Percentiles rank a stretch among this genome's conserved stretches.
These are phyloP conservation scores for Tachycineta bicolor DNA, from an alignment of 2,113 vertebrate species.

Conservation along the genomic window DNA sequence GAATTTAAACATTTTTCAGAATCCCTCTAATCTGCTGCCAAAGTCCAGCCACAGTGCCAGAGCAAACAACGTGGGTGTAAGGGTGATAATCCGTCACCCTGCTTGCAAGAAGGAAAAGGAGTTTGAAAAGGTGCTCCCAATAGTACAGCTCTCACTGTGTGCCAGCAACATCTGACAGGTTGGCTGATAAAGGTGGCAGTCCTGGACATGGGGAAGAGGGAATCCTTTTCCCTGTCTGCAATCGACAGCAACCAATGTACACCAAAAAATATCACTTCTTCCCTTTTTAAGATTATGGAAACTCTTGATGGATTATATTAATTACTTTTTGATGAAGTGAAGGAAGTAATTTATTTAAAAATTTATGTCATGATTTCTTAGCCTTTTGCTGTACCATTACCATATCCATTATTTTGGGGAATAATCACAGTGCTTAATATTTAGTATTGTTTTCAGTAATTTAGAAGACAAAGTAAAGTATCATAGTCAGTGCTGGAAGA, in stretches of 20 bases:
- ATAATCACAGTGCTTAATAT: background rate
- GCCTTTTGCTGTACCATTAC: background rate
- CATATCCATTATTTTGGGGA: background rate
- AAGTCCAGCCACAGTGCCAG: background rate
- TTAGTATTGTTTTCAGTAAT: background rate
- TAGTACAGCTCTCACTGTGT: background rate
- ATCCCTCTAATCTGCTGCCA: background rate
- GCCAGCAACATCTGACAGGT: background rate
- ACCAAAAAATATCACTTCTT: background rate
- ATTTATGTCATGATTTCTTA: background rate
- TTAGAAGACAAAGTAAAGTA: background rate
- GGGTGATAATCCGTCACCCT: background rate
- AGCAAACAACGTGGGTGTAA: background rate
- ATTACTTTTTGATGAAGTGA: background rate
- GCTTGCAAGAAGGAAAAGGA: background rate
- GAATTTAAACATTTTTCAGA: background rate
- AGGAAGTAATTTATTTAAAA: background rate
- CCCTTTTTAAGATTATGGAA: background rate
- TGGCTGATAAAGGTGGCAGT: background rate
- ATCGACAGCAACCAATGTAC: background rate
- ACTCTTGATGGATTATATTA: background rate
- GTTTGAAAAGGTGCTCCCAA: background rate
- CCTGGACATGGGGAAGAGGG: background rate
- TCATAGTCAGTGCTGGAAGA: background rate
- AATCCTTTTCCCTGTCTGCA: background rate